Conservation (phyloP, 2,797 vertebrate species). For the Myiotriccus ornatus region DNA sequence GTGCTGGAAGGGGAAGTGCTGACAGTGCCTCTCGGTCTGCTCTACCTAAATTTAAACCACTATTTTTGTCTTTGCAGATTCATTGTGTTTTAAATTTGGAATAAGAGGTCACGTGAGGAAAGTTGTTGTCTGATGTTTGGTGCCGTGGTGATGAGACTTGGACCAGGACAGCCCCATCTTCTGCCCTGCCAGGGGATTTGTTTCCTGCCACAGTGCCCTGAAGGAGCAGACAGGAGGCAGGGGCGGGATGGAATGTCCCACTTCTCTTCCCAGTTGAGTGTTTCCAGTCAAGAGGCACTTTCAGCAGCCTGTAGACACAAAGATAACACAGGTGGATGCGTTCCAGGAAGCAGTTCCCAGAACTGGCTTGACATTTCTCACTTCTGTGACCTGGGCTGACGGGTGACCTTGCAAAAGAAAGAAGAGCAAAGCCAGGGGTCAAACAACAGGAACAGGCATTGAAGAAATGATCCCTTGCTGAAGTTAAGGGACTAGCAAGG, state of each 20-base stretch:
- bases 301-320: neutral
- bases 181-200: neutral
- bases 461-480: neutral
- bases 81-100: neutral
- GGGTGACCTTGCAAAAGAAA: neutral
- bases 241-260: neutral
- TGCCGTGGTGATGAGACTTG: rapidly evolving
- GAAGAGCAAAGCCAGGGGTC: neutral
- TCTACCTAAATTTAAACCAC: slow-evolving; percentile 24
- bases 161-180: neutral
- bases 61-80: neutral
- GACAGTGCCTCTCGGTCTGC: slow-evolving; percentile 14
- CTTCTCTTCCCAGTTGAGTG: neutral
- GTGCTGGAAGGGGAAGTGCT: neutral
- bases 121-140: neutral
- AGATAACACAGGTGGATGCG: neutral
- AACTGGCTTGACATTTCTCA: neutral
- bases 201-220: neutral
- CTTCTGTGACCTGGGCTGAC: neutral
- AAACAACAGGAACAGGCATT: slow-evolving; percentile 46
- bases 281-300: slow-evolving; percentile 49
- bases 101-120: neutral
- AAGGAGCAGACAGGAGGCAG: neutral
- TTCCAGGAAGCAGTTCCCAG: slow-evolving; percentile 13
- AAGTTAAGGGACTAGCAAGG: neutral